These are phyloP conservation scores for Zaprionus taronus DNA, from an alignment of 1,140 invertebrate genomes.

Conservation along the genomic window DNA sequence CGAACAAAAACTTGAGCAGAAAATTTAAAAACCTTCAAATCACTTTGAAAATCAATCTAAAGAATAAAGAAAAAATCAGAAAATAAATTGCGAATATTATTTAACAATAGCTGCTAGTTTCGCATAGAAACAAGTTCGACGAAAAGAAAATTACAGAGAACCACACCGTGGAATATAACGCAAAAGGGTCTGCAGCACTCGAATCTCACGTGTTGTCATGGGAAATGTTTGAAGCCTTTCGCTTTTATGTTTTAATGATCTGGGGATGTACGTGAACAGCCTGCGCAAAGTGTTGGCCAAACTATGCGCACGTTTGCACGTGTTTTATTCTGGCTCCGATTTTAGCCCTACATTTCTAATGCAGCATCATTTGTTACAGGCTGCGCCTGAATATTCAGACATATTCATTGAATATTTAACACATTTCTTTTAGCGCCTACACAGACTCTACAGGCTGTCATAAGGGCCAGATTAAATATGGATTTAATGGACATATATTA, in stretches of 20 bases:
- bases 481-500: neutral
- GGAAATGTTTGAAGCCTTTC: neutral
- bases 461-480: neutral
- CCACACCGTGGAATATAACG: neutral
- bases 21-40: constrained; percentile 2
- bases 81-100: neutral
- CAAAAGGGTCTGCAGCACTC: neutral
- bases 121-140: neutral
- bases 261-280: constrained; percentile 16
- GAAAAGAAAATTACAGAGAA: neutral
- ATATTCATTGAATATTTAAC: neutral
- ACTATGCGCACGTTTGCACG: constrained; percentile 14
- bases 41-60: constrained; percentile 6
- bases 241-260: constrained; percentile 18
- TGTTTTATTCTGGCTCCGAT: neutral
- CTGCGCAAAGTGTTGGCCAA: neutral
- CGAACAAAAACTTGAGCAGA: neutral
- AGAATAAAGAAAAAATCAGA: neutral
- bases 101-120: constrained; percentile 18
- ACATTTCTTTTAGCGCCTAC: neutral
- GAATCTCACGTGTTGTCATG: neutral
- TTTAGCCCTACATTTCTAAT: constrained; percentile 7
- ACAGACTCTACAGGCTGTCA: neutral
- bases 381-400: neutral
- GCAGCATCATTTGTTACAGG: neutral